Percentiles rank a stretch among this genome's conserved stretches.
Evolutionary conservation across 2,888 invertebrate genomes (phyloP).

Genomic region (Mythimna albipuncta): DNA sequence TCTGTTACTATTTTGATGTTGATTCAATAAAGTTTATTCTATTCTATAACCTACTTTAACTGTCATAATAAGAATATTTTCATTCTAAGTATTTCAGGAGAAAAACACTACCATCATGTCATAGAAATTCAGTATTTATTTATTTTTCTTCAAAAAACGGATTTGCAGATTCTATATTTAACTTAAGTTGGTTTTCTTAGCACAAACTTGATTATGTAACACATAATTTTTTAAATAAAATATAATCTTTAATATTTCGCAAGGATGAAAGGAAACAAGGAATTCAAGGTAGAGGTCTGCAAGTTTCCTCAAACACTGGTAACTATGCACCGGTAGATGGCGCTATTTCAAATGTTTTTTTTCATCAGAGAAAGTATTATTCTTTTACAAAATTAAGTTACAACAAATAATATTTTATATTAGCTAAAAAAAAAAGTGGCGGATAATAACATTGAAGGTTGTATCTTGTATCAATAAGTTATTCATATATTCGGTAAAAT

Average conservation of each 20-base stretch:
- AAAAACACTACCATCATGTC: not conserved
- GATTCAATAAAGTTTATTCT: no score
- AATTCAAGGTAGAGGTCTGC: not conserved
- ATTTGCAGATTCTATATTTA: not conserved
- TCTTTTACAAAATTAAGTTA: not conserved
- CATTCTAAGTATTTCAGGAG: not conserved
- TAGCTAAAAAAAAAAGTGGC: not conserved
- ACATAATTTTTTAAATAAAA: not conserved
- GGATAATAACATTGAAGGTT: not conserved
- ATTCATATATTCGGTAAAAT: slow-evolving; percentile 47
- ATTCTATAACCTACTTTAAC: not conserved
- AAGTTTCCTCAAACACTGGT: slow-evolving; percentile 15
- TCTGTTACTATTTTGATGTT: no score
- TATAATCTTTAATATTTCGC: no score
- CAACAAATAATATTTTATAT: not conserved
- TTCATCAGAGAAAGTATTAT: not conserved
- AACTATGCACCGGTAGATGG: slow-evolving; percentile 54
- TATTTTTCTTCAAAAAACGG: not conserved
- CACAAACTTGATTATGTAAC: no score
- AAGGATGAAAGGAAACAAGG: not conserved
- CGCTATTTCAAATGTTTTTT: slow-evolving; percentile 10
- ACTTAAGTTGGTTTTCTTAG: not conserved
- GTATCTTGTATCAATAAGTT: not conserved
- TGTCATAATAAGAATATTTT: not conserved
- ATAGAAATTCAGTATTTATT: not conserved